Conservation (phyloP, 2,888 invertebrate species). For the Polymixis flavicincta region DNA sequence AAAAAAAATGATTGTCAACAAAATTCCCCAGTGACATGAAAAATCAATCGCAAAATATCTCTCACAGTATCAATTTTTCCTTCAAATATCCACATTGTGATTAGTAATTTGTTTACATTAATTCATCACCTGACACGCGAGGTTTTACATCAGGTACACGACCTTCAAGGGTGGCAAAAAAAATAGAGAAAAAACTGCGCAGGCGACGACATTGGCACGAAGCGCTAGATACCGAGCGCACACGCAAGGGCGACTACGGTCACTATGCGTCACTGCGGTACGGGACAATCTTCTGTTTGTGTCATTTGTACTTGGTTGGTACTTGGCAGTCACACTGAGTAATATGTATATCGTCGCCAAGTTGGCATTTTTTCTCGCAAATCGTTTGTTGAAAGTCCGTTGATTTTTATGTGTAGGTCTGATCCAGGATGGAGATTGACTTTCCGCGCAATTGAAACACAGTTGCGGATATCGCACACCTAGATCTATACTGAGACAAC, state of each 20-base stretch:
- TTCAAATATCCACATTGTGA: conserved; percentile 39
- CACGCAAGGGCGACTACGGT: conserved; percentile 85
- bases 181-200: conserved; percentile 77
- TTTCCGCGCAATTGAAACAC: conserved; percentile 11
- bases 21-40: conserved; percentile 16
- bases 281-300: conserved; percentile 61
- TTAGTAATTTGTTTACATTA: conserved; percentile 77
- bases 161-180: conserved; percentile 87
- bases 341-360: conserved; percentile 14
- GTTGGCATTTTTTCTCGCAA: background rate
- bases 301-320: conserved; percentile 29
- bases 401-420: conserved; percentile 6
- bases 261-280: conserved; percentile 67
- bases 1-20: background rate
- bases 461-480: too few relatives aligned
- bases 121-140: conserved; percentile 81
- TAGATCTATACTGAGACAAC: too few relatives aligned
- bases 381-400: background rate
- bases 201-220: conserved; percentile 87
- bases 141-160: conserved; percentile 81
- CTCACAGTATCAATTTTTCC: conserved; percentile 8
- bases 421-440: conserved; percentile 17
- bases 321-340: conserved; percentile 31
- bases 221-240: conserved; percentile 79
- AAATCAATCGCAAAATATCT: conserved; percentile 7